Evolutionary conservation across 1,140 invertebrate genomes (phyloP).

Genomic region (Eufriesea mexicana): DNA sequence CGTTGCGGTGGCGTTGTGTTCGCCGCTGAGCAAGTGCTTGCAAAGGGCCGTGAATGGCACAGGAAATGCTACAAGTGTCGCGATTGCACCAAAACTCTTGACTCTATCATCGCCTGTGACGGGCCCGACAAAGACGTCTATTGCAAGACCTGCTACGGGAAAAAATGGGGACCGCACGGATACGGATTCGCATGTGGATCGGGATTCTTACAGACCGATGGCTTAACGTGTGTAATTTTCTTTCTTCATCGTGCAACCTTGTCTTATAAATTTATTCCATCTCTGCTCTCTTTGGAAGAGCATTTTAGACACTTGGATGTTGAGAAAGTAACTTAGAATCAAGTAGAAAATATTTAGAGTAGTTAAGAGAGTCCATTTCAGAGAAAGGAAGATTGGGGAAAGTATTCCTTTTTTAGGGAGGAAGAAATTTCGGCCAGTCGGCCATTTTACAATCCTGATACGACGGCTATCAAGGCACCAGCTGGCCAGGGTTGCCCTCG

Average conservation of each 20-base stretch:
- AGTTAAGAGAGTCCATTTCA: too few species aligned
- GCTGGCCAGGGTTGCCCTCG: conserved; percentile 94
- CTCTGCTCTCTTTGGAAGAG: not conserved
- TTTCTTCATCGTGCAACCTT: not conserved
- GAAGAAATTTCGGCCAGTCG: conserved; percentile 89
- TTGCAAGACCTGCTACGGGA: conserved; percentile 96
- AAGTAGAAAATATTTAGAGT: too few species aligned
- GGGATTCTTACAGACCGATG: conserved; percentile 95
- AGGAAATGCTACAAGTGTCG: conserved; percentile 99
- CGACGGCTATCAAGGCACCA: conserved; percentile 93
- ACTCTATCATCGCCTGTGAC: conserved; percentile 96
- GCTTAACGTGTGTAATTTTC: conserved; percentile 87
- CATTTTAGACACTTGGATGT: not conserved
- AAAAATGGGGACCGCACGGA: conserved; percentile 96
- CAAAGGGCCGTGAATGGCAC: conserved; percentile 96
- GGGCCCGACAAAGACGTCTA: conserved; percentile 95
- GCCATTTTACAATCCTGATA: conserved; percentile 92
- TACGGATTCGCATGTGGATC: conserved; percentile 97
- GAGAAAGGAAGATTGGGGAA: not conserved
- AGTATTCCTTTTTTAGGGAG: conserved; percentile 83
- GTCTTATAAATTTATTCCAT: too few species aligned
- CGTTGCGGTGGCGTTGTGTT: conserved; percentile 95
- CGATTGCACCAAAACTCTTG: conserved; percentile 95
- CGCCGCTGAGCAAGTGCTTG: conserved; percentile 94
- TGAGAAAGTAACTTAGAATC: not conserved